phyloP scores from a whole-genome alignment of 2,113 vertebrate genomes.

The Apaloderma vittatum region DNA sequence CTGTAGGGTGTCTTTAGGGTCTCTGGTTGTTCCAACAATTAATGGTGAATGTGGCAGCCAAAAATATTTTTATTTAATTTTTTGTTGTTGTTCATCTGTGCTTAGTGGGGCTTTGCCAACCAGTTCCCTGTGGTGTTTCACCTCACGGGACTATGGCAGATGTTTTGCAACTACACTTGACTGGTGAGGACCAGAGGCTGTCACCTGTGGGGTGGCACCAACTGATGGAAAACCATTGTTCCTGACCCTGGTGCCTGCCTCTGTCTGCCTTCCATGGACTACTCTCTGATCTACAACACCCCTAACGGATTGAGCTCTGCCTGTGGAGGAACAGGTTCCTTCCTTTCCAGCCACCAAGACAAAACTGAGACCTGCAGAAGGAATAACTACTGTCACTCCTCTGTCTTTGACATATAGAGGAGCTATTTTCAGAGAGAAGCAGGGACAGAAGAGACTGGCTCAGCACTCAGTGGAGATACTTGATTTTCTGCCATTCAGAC shows the following conservation, averaged over 20 bases:
- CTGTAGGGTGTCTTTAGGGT: not conserved
- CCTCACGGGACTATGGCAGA: not conserved
- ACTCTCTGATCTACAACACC: not conserved
- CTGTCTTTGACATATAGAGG: rapidly evolving
- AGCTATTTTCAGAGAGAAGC: not conserved
- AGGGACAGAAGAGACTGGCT: not conserved
- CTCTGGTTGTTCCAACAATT: not conserved
- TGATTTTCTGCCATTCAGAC: not conserved
- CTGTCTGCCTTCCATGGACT: not conserved
- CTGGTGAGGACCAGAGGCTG: not conserved
- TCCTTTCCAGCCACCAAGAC: not conserved
- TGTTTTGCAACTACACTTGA: not conserved
- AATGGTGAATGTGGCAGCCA: not conserved
- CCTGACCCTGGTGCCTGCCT: not conserved
- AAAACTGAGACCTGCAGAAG: not conserved
- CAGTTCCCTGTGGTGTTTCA: not conserved
- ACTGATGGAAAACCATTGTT: not conserved
- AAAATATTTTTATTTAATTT: not conserved
- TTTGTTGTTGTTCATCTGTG: not conserved
- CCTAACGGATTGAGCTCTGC: not conserved
- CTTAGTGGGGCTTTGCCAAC: not conserved
- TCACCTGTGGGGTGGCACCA: rapidly evolving
- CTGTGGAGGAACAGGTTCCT: not conserved
- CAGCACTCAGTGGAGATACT: not conserved
- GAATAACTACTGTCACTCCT: not conserved